phyloP scores from a whole-genome alignment of 2,113 vertebrate species.

The Dissostichus mawsoni region DNA sequence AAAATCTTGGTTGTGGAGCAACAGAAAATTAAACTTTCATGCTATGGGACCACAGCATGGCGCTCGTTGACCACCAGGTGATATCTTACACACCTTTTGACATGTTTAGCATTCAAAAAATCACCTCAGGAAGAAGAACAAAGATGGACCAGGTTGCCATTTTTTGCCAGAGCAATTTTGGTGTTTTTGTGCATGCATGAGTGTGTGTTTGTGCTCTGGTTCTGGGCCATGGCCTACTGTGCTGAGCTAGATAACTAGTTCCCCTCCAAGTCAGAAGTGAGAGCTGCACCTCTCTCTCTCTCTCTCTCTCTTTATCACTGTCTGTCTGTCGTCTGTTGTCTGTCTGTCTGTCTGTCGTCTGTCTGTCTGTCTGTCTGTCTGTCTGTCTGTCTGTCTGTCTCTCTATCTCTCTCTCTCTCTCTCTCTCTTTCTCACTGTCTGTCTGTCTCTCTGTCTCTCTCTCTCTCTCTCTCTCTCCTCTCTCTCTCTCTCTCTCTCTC shows the following conservation, averaged over 20 bases:
- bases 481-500: too few species aligned
- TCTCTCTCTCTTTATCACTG: slow-evolving; percentile 59
- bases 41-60: background rate
- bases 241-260: slow-evolving; percentile 68
- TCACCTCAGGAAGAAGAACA: slow-evolving; percentile 16
- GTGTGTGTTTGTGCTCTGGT: slow-evolving; percentile 38
- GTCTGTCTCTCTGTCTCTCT: too few species aligned
- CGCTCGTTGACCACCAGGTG: background rate
- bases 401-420: too few species aligned
- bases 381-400: too few species aligned
- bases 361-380: too few species aligned
- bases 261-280: slow-evolving; percentile 72
- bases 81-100: background rate
- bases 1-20: background rate
- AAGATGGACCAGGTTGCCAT: slow-evolving; percentile 35
- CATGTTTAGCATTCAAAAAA: background rate
- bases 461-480: too few species aligned
- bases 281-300: slow-evolving; percentile 46
- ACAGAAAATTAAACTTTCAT: background rate
- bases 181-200: slow-evolving; percentile 1
- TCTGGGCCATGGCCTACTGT: slow-evolving; percentile 72
- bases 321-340: too few species aligned
- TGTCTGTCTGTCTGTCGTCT: too few species aligned
- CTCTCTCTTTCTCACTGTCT: too few species aligned
- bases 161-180: slow-evolving; percentile 11